These are phyloP conservation scores for Anodontia alba DNA, from an alignment of 2,888 invertebrate species.

Conservation along the genomic window DNA sequence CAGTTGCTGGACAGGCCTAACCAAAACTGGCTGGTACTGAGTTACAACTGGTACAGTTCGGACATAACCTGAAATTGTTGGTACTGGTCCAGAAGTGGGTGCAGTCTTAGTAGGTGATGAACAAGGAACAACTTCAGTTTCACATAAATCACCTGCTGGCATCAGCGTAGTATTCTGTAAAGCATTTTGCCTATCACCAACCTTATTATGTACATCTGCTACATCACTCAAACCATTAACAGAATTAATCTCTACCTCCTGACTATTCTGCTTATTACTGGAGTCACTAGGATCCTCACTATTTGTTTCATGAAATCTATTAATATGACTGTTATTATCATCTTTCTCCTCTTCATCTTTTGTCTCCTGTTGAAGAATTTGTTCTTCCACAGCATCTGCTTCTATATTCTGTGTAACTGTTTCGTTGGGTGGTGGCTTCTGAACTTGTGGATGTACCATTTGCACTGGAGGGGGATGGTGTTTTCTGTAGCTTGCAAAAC, in stretches of 20 bases:
- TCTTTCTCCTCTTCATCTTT: neutral
- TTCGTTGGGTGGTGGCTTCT: conserved; percentile 30
- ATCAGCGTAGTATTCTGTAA: neutral
- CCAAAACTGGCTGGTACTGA: neutral
- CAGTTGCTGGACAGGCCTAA: neutral
- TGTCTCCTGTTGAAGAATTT: too few relatives aligned
- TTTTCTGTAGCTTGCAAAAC: conserved; percentile 24
- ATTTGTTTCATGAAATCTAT: neutral
- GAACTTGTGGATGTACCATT: conserved; percentile 47
- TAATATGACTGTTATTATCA: neutral
- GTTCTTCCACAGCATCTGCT: neutral
- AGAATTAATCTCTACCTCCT: neutral
- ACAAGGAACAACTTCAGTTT: too few relatives aligned
- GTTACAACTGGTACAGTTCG: neutral
- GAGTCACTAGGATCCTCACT: neutral
- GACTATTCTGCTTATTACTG: neutral
- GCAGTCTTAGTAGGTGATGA: neutral
- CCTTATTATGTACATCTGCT: neutral
- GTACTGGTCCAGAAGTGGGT: neutral
- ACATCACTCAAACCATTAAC: neutral
- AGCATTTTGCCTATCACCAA: neutral
- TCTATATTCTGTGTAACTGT: neutral
- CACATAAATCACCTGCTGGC: neutral
- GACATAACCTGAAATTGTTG: neutral
- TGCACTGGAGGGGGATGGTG: conserved; percentile 43